Base-by-base conservation (phyloP, 2,797 vertebrate species). In the Graptemys geographica region DNA sequence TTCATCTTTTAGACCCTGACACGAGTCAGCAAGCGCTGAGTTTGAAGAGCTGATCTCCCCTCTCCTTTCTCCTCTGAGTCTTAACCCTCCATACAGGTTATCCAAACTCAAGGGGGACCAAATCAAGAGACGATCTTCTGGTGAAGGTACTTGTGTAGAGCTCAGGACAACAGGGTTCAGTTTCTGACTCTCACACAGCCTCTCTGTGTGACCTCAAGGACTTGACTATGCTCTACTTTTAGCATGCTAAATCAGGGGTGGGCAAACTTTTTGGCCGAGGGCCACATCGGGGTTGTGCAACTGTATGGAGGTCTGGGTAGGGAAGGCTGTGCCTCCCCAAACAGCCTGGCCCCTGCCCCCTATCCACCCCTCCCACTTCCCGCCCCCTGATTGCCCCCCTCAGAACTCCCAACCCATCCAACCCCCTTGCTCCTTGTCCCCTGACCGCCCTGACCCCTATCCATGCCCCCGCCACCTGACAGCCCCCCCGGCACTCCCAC, bases 1-100 rank as follows among this genome's bases (percentile, higher is more conserved):
- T 89, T 87, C 0, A 1, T 11, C 57, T 91, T 80, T 80, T 49
- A 52, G n/a, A 57, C n/a, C 52, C 5, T 0, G 0, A 31, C 0
- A 0, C 0, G 1, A 84, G 12, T 0, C 65, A 72, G 65, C 65
- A 69, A n/a, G 33, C 2, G 11, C 76, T 15, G 25, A 18, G 15
- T 79, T 47, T 49, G 47, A 79, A 47, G 49, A 79, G 76, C 9
- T 31, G 44, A 79, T 31, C 44, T 15, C 25, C 76, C 76, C 4
- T 31, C 25, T 15, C 19, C 41, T 23, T 13, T 79, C 16, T 44
- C 44, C 41, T 31, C 76, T 37, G 41, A 79, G 41, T 13, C 76
- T 79, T 44, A 12, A 13, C 37, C 16, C 21, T 49, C 76, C 28
- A 28, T 44, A 19, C 44, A 28, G 76, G 44, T 79, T 27, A 49